Evolutionary conservation across 2,113 vertebrate genomes (phyloP).

Genomic region (Microcebus murinus): DNA sequence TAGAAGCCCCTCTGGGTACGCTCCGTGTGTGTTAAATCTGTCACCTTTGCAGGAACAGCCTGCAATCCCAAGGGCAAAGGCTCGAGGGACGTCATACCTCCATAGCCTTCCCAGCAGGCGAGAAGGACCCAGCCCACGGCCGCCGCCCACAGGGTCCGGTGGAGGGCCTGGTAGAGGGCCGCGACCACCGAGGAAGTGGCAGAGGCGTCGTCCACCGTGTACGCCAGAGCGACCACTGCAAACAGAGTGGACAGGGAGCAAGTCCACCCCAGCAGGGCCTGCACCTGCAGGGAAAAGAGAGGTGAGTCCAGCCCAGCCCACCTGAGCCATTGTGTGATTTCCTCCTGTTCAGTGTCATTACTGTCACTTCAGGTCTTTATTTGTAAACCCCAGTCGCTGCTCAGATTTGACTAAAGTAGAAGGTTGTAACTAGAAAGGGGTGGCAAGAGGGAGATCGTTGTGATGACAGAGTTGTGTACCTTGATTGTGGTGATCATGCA

Average conservation of each 20-base stretch:
- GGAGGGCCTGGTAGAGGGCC: slow-evolving; percentile 90
- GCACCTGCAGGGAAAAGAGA: slow-evolving; percentile 78
- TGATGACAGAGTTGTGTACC: background rate
- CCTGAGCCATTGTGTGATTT: fast-evolving
- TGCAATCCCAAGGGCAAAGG: background rate
- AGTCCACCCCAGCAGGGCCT: slow-evolving; percentile 87
- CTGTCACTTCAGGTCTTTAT: background rate
- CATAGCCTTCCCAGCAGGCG: slow-evolving; percentile 89
- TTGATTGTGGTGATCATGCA: background rate
- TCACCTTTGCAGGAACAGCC: background rate
- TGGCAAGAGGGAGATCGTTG: fast-evolving
- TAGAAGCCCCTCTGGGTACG: background rate
- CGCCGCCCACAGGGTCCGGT: slow-evolving; percentile 87
- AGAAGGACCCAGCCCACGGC: slow-evolving; percentile 89
- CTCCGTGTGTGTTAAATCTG: background rate
- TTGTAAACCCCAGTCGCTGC: background rate
- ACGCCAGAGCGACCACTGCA: slow-evolving; percentile 84
- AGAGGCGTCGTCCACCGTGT: slow-evolving; percentile 82
- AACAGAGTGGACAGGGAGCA: slow-evolving; percentile 84
- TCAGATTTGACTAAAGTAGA: background rate
- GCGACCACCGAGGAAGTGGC: slow-evolving; percentile 71
- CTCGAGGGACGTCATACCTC: slow-evolving; percentile 80
- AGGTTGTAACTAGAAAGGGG: background rate
- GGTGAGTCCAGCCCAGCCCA: fast-evolving
- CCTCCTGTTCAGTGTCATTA: too few relatives aligned